Evolutionary conservation across 2,797 vertebrate species (phyloP).

Genomic region (Gadopsis marmoratus): DNA sequence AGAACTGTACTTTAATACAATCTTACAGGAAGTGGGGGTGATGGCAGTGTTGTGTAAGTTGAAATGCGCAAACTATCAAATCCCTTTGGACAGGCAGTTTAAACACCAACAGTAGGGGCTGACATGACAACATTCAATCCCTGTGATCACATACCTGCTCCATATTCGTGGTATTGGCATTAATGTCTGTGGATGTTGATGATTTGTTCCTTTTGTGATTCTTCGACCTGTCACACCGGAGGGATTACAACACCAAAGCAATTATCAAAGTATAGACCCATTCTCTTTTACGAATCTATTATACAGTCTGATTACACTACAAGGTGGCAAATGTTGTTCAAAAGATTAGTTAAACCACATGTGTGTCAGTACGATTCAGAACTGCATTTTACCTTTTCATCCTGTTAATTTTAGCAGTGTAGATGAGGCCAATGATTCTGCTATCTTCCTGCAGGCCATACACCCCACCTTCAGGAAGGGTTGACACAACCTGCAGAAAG

Average conservation of each 20-base stretch:
- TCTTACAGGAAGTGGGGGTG: background rate
- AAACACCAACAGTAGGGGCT: background rate
- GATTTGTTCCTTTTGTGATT: background rate
- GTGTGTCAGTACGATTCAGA: background rate
- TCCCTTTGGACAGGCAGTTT: background rate
- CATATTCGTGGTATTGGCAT: background rate
- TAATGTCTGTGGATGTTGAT: fast-evolving
- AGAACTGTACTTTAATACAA: background rate
- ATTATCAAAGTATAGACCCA: background rate
- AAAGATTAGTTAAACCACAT: background rate
- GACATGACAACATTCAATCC: background rate
- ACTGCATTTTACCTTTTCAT: constrained; percentile 67
- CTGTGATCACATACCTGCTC: constrained; percentile 50
- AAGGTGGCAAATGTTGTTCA: background rate
- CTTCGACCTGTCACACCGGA: constrained; percentile 12
- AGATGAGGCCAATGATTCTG: constrained; percentile 83
- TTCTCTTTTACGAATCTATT: background rate
- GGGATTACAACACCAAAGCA: constrained; percentile 3
- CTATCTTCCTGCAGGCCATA: constrained; percentile 77
- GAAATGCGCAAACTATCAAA: background rate
- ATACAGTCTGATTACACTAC: background rate
- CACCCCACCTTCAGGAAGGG: constrained; percentile 74
- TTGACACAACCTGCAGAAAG: constrained; percentile 69
- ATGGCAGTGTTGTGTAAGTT: background rate
- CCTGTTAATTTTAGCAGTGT: constrained; percentile 79